Base-by-base conservation (phyloP, 1,140 invertebrate species). In the Trichonephila inaurata region DNA sequence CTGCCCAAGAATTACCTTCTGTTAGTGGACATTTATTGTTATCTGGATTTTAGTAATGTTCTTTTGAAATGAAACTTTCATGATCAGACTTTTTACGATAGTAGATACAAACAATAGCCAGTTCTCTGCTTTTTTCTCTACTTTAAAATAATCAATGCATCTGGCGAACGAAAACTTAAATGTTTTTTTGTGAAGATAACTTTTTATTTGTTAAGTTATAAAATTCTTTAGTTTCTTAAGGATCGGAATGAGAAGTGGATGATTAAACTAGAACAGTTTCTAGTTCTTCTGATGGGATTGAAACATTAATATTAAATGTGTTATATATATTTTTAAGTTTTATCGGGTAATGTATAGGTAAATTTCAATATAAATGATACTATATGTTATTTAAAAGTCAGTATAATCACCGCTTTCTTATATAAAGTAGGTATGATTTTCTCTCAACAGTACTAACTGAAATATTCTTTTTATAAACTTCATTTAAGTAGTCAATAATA, bases 71-170 rank as follows among this genome's bases (percentile, higher is more conserved):
- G 60, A 90, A 69, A 91, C 8, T 91, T 91, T 91, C 28, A 91
- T 91, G 61, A 91, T 90, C 24, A 83, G 44, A 58, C 21, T 51
- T 77, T 90, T 90, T 90, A 90, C 40, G 87, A 89, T 51, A 40
- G 64, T 12, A 72, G 87, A 66, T 66, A 89, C 21, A 89, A 51
- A 89, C 64, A 89, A 69, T 69, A 62, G 81, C 14, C 19, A 58
- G 40, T 10, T 44, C 28, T 7, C 3, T 51, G 2, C n/a, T 28
- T 40, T 4, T 18, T 28, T 69, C 18, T 0, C 14, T 33, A 77
- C 18, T 19, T 33, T 33, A 77, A 77, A 77, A 40, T 77, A 77
- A 77, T 77, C 18, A 77, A 40, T 77, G 18, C 5, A 33, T 77
- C 33, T 16, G 14, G 28, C n/a, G 24, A 69, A 21, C 66, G 24